These are phyloP conservation scores for Plagiodera versicolora DNA, from an alignment of 2,888 invertebrate species.

Conservation along the genomic window DNA sequence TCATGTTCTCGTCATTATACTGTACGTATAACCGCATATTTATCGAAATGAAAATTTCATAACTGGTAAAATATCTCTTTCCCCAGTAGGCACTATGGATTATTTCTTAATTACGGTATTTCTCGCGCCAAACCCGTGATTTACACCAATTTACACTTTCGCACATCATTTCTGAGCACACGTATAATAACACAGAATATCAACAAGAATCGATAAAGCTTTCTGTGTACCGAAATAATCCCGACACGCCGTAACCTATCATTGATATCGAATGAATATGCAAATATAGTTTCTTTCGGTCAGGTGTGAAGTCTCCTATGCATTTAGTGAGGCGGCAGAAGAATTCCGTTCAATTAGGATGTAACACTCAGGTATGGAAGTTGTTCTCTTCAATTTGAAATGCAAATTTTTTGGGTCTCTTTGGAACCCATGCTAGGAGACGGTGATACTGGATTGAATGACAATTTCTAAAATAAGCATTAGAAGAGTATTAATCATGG, in stretches of 20 bases:
- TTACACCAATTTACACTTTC: constrained; percentile 1
- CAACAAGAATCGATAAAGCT: neutral
- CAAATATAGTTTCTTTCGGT: constrained; percentile 26
- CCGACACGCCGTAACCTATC: neutral
- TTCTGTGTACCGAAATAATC: neutral
- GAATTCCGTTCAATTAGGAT: neutral
- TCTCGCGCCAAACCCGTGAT: neutral
- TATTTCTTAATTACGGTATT: neutral
- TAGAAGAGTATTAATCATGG: too few relatives aligned
- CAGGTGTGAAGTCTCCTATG: constrained; percentile 27
- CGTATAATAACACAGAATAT: neutral
- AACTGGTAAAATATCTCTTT: neutral
- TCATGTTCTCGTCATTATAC: too few relatives aligned
- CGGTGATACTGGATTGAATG: neutral
- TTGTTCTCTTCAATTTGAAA: neutral
- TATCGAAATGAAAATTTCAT: too few relatives aligned
- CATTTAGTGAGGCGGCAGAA: neutral
- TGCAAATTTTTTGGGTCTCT: neutral
- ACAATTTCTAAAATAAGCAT: neutral
- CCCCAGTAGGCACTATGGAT: neutral
- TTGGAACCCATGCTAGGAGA: too few relatives aligned
- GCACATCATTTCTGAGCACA: neutral
- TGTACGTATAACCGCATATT: too few relatives aligned
- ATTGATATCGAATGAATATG: constrained; percentile 19
- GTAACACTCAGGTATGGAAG: neutral